Conservation (phyloP, 2,888 invertebrate species). For the Oegoconia quadripuncta region DNA sequence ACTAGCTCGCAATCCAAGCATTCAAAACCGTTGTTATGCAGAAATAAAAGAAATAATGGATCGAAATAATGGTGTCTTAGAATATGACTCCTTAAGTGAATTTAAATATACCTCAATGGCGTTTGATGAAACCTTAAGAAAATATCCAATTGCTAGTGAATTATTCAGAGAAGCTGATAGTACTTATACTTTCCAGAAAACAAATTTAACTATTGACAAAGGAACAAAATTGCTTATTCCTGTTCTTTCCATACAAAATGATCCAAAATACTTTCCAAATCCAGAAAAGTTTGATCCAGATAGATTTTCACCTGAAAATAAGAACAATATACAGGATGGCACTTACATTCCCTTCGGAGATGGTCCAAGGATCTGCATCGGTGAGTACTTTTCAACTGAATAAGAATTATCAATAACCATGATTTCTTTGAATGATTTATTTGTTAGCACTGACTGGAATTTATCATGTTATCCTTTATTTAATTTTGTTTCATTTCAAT, state of each 20-base stretch:
- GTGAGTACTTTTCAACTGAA: conserved; percentile 7
- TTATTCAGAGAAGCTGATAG: not conserved
- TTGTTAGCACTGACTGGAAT: too few relatives aligned
- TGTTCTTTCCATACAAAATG: conserved; percentile 9
- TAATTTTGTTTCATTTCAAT: not conserved
- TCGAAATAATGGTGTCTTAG: conserved; percentile 26
- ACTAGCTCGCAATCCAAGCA: conserved; percentile 32
- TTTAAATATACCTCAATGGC: conserved; percentile 36
- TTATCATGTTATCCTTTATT: not conserved
- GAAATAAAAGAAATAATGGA: conserved; percentile 20
- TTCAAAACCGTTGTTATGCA: conserved; percentile 31
- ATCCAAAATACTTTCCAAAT: conserved; percentile 13
- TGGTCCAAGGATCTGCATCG: conserved; percentile 18
- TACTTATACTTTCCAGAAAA: conserved; percentile 2
- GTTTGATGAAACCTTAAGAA: conserved; percentile 44
- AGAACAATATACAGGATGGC: conserved; percentile 6
- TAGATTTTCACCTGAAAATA: conserved; percentile 16
- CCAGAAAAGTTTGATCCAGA: conserved; percentile 16
- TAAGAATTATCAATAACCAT: not conserved
- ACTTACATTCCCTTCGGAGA: conserved; percentile 17
- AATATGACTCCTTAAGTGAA: conserved; percentile 22
- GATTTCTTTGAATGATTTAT: not conserved
- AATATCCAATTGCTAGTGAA: conserved; percentile 37
- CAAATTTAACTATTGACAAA: conserved; percentile 7
- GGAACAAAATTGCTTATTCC: conserved; percentile 10